Conservation (phyloP, 2,797 vertebrate genomes). For the Coendou prehensilis region DNA sequence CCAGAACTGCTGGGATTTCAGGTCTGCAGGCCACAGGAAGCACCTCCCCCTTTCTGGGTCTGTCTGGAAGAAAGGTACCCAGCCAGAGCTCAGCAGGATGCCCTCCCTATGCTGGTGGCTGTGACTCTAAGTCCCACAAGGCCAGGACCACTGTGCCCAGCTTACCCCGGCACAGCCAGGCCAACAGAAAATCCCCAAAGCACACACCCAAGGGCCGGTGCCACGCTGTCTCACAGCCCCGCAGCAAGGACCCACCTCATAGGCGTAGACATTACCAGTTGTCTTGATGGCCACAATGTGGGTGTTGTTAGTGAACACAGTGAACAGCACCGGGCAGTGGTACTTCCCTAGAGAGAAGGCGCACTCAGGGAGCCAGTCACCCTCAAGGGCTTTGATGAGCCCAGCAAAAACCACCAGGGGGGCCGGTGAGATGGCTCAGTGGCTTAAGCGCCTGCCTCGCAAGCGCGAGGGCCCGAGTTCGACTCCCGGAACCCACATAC, state of each 20-base stretch:
- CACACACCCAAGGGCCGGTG: not conserved
- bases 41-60: not conserved
- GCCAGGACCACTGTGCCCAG: not conserved
- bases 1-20: not conserved
- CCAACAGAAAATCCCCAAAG: not conserved
- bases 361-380: not conserved
- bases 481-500: too few species aligned
- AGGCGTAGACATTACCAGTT: conserved; percentile 96
- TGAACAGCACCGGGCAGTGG: conserved; percentile 98
- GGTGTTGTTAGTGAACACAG: conserved; percentile 97
- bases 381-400: not conserved
- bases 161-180: not conserved
- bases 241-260: conserved; percentile 91
- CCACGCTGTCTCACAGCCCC: not conserved
- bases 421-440: too few species aligned
- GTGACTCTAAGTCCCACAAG: not conserved
- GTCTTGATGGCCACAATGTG: conserved; percentile 96
- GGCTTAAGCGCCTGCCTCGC: too few species aligned
- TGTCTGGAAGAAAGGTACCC: not conserved
- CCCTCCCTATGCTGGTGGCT: not conserved
- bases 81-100: not conserved
- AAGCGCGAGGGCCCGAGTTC: too few species aligned
- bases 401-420: rapidly evolving
- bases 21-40: not conserved
- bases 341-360: conserved; percentile 93